Conservation (phyloP, 2,797 vertebrate genomes). For the Siniperca scherzeri region DNA sequence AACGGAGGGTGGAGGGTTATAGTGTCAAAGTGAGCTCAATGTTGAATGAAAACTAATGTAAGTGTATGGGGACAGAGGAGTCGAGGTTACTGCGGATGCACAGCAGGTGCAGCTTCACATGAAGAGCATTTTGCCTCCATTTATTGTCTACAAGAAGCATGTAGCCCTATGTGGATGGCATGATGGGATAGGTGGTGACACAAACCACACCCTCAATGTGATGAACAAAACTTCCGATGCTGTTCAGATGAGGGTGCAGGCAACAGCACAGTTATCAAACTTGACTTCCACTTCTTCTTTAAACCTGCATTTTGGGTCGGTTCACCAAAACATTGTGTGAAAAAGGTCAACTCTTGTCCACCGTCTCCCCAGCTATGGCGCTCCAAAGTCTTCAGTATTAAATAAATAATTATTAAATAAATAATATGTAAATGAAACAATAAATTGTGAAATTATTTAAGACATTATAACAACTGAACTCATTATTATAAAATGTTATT, state of each 20-base stretch:
- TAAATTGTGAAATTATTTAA: no score
- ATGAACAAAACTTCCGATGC: neutral
- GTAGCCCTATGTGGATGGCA: neutral
- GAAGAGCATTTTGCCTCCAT: constrained; percentile 30
- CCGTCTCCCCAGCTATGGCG: no score
- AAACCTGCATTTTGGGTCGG: neutral
- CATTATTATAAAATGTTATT: no score
- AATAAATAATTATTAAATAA: no score
- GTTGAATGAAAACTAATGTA: constrained; percentile 37
- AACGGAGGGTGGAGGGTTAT: constrained; percentile 21
- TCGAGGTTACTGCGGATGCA: constrained; percentile 34
- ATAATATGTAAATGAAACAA: no score
- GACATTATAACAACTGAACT: no score
- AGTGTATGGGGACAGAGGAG: constrained; percentile 32
- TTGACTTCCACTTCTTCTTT: neutral
- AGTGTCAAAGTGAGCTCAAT: constrained; percentile 31
- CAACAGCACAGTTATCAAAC: neutral
- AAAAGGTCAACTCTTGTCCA: no score
- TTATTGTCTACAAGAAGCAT: constrained; percentile 33
- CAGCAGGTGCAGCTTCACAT: constrained; percentile 51
- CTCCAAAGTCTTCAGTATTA: no score
- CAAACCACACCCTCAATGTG: neutral
- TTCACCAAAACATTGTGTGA: no score
- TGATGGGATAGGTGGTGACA: neutral
- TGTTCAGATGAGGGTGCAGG: neutral